A percentile compares a stretch with the other conserved stretches of the same genome.
These are phyloP conservation scores for Hippocampus barbouri DNA, from an alignment of 2,113 vertebrate genomes.

Conservation along the genomic window DNA sequence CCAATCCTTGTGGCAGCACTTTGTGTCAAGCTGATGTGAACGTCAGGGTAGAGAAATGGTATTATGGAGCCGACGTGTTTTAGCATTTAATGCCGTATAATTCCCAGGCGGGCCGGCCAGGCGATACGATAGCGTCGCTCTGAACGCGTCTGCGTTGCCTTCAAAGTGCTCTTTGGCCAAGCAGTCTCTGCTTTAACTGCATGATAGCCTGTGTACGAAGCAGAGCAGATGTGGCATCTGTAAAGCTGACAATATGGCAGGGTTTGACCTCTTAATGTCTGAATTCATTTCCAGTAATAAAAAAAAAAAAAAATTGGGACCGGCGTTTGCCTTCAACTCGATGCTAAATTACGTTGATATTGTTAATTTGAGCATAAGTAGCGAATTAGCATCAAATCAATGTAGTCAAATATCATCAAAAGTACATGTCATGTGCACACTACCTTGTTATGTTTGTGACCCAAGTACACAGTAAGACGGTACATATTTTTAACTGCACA, in stretches of 20 bases:
- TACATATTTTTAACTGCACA: too few species aligned
- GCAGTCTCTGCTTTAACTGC: conserved; percentile 9
- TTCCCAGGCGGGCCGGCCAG: conserved; percentile 54
- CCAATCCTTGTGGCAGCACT: conserved; percentile 69
- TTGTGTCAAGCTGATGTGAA: conserved; percentile 69
- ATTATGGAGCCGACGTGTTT: conserved; percentile 53
- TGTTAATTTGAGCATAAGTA: too few species aligned
- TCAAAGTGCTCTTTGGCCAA: conserved; percentile 25
- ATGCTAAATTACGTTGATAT: too few species aligned
- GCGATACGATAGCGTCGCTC: conserved; percentile 40
- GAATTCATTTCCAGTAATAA: too few species aligned
- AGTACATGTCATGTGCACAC: too few species aligned
- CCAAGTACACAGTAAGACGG: too few species aligned
- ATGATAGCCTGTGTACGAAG: neutral
- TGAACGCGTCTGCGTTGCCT: conserved; percentile 52
- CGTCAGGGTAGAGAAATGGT: conserved; percentile 52
- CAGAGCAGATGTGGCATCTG: neutral
- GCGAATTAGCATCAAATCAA: too few species aligned
- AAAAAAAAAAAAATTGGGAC: too few species aligned
- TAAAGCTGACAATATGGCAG: neutral
- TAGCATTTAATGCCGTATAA: conserved; percentile 56
- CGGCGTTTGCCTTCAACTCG: too few species aligned
- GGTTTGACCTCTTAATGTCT: neutral
- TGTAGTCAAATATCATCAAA: too few species aligned
- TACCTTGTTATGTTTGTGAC: too few species aligned